phyloP scores from a whole-genome alignment of 2,113 vertebrate species.

The Scomber scombrus region DNA sequence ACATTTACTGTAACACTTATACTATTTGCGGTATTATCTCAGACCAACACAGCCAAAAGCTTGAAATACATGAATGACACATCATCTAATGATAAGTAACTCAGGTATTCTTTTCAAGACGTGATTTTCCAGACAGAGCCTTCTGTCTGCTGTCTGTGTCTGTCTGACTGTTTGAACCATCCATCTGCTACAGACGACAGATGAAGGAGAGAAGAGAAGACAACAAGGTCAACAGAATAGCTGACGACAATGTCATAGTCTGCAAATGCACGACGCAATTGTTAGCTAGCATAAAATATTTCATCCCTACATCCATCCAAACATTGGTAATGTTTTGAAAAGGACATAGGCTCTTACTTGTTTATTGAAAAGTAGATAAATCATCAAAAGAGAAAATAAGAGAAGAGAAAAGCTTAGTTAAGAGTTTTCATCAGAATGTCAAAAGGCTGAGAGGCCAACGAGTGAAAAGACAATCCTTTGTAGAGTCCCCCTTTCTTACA shows the following conservation, averaged over 20 bases:
- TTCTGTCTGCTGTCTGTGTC: slow-evolving; percentile 54
- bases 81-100: neutral
- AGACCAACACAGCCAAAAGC: neutral
- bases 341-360: no score
- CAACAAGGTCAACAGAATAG: slow-evolving; percentile 32
- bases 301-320: no score
- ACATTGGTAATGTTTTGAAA: neutral
- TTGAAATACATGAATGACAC: slow-evolving; percentile 17
- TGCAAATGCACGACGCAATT: slow-evolving; percentile 16
- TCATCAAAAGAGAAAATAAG: slow-evolving; percentile 3
- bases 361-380: no score
- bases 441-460: slow-evolving; percentile 40
- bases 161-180: slow-evolving; percentile 61
- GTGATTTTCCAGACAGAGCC: slow-evolving; percentile 65
- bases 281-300: slow-evolving; percentile 7
- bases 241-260: slow-evolving; percentile 38
- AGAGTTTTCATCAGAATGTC: slow-evolving; percentile 40
- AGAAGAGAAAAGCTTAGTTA: slow-evolving; percentile 15
- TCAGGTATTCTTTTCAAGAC: slow-evolving; percentile 50
- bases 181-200: slow-evolving; percentile 56
- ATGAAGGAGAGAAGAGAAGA: slow-evolving; percentile 34
- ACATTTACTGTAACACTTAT: slow-evolving; percentile 2
- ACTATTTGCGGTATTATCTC: no score
- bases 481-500: slow-evolving; percentile 14
- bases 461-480: slow-evolving; percentile 30